Base-by-base conservation (phyloP, 2,888 invertebrate genomes). In the Dasysyrphus tricinctus region DNA sequence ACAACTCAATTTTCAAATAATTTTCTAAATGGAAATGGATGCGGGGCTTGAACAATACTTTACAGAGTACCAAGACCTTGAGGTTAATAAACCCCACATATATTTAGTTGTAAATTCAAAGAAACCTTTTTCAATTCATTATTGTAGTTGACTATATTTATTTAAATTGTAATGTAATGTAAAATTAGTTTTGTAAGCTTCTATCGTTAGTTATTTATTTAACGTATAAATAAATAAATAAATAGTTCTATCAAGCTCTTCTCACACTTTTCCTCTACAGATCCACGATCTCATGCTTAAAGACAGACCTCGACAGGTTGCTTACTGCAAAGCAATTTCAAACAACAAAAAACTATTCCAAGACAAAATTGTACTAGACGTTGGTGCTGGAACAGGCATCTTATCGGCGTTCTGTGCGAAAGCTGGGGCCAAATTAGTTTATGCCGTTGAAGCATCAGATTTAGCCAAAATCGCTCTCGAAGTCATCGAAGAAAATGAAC, bases 361-460 rank as follows among this genome's bases (percentile, higher is more conserved):
- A 89, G 95, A 95, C 82, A 98, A 97, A 94, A 91, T 95, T 73
- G 96, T 98, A 0, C 94, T 98, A 93, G 97, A 97, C 93, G 95
- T 97, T 70, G 97, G 97, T 2, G 96, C 97, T 83, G 97, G 97
- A 1, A 96, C 97, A 19, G 97, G 98, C 34, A 97, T 99, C 89
- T 93, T 99, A 34, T 97, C 98, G 2, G 93, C 98, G 90, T 97
- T 98, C 92, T 97, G 97, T 92, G 98, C 97, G 0, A 94, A 91
- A 83, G 98, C 97, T 39, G 98, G 98, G n/a, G 98, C 98, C 6
- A 94, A 94, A 78, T 95, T 95, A 91, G 98, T 98, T 0, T 97
- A 95, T 91, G 97, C 97, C 9, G 94, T 97, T 1, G 97, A 97
- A 94, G 97, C 97, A 3, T 96, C 96, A 89, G 94, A 95, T 88